These are phyloP conservation scores for Papilio polytes DNA, from an alignment of 1,140 invertebrate genomes.

Conservation along the genomic window DNA sequence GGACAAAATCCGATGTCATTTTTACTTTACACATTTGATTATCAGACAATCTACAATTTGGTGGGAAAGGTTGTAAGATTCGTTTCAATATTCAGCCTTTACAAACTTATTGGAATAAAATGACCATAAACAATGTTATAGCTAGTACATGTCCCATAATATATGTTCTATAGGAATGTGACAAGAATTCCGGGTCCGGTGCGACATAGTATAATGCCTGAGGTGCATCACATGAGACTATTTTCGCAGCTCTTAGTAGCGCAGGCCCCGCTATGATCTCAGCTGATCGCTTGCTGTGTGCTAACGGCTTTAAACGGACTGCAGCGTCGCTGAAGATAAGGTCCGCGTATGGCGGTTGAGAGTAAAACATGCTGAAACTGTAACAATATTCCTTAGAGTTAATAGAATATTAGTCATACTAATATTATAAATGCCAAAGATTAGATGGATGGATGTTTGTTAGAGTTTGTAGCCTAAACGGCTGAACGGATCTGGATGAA, in stretches of 20 bases:
- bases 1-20: no score
- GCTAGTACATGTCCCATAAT: constrained; percentile 56
- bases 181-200: constrained; percentile 72
- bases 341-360: constrained; percentile 91
- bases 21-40: no score
- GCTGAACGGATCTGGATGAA: no score
- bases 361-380: constrained; percentile 96
- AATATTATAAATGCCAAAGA: no score
- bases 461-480: no score
- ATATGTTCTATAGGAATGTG: constrained; percentile 54
- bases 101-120: constrained; percentile 53
- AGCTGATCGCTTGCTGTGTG: constrained; percentile 84
- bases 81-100: neutral
- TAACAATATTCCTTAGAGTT: constrained; percentile 51
- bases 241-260: constrained; percentile 62
- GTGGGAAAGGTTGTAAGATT: no score
- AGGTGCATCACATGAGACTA: constrained; percentile 77
- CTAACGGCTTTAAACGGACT: constrained; percentile 90
- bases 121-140: constrained; percentile 55
- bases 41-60: no score
- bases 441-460: no score
- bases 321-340: constrained; percentile 97
- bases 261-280: constrained; percentile 68
- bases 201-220: constrained; percentile 71
- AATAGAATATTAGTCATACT: neutral